Percentiles rank a stretch among this genome's conserved stretches.
Evolutionary conservation across 2,797 vertebrate genomes (phyloP).

Genomic region (Potorous gilbertii): DNA sequence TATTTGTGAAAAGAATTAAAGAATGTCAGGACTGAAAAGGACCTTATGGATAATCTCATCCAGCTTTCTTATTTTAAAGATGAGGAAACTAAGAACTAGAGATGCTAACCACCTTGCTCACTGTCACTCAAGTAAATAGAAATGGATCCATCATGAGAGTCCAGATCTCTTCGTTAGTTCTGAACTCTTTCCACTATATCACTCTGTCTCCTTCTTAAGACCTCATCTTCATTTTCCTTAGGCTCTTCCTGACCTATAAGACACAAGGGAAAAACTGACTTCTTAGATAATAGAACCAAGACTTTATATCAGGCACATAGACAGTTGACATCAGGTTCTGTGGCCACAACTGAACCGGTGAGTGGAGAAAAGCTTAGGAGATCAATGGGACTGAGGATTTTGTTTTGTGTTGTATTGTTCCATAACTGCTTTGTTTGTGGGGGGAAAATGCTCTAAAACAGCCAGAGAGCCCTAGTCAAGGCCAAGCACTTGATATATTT

Average conservation of each 20-base stretch:
- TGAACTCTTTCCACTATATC: background rate
- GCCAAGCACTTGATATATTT: background rate
- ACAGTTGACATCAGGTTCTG: too few species aligned
- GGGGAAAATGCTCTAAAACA: background rate
- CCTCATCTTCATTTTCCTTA: background rate
- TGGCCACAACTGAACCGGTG: too few species aligned
- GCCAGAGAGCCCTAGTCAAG: background rate
- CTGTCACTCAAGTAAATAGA: background rate
- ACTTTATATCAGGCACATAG: background rate
- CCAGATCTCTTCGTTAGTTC: background rate
- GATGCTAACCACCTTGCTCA: background rate
- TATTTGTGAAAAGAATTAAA: background rate
- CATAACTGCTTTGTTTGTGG: background rate
- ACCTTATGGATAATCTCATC: background rate
- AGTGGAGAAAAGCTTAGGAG: background rate
- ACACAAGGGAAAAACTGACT: background rate
- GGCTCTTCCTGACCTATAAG: background rate
- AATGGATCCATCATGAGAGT: background rate
- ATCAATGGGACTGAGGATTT: background rate
- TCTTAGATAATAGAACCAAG: background rate
- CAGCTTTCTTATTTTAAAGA: background rate
- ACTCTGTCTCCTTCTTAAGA: background rate
- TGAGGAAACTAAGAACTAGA: background rate
- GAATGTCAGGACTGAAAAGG: background rate
- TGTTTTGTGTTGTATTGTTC: background rate